Evolutionary conservation across 1,140 invertebrate genomes (phyloP), one percentile per base, ranked within the genome.

Genomic region (Coptotermes formosanus): DNA sequence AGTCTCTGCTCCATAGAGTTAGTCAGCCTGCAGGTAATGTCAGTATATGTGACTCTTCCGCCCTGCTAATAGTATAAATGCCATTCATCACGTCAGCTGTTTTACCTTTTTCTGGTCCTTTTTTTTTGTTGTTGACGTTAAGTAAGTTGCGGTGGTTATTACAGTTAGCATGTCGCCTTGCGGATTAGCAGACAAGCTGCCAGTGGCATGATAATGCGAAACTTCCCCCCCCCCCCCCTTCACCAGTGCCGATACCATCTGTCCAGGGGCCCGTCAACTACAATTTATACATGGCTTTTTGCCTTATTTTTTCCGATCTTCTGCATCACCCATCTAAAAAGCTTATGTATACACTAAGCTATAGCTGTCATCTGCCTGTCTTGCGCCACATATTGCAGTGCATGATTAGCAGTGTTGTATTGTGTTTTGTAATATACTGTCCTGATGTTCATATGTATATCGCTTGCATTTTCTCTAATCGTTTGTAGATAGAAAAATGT

Each of bases 271-370:
- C 32, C 82, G 82, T 83, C 82, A 83, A 19, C 21, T 32, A 1
- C 82, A 83, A 83, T 83, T 83, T 83, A 52, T 83, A 43, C 82
- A 83, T 52, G 82, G 82, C 32, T 44, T 83, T 83, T 52, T 83
- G 82, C 82, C 43, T 83, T 83, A 83, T 43, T 83, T 52, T 83
- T 45, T 32, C 59, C 59, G 30, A 8, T 75, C 25, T 75, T 75
- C 25, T 75, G n/a, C 64, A 0, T 8, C 25, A 30, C 64, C 25
- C 25, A 75, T 75, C 3, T 75, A 75, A 75, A 55, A 75, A n/a
- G 64, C 64, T 75, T 75, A 9, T 75, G 64, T 75, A 30, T 7
- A 21, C 52, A 55, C 1, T 21, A 55, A 55, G 52, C 14, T 21
- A 75, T 30, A 75, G 64, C 64, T 75, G 64, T 75, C 64, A n/a